Base-by-base conservation (phyloP, 2,113 vertebrate genomes). In the Mirza zaza region DNA sequence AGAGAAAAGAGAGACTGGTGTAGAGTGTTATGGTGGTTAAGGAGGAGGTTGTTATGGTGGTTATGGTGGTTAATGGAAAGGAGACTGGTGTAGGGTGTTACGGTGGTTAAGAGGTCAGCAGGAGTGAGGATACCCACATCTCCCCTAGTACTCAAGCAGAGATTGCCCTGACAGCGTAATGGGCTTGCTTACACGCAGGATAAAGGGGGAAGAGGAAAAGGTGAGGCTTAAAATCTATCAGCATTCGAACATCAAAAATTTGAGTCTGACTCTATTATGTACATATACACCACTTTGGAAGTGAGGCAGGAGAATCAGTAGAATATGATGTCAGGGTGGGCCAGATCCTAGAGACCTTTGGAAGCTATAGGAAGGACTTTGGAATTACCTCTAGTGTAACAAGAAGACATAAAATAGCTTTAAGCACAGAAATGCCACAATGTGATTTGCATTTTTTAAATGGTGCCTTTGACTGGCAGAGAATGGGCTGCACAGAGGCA, bases 91-190 rank as follows among this genome's bases (percentile, higher is more conserved):
- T 45, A 45, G 45, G 45, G 45, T 45, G 45, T 45, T 45, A 45
- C 8, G 18, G 14, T 6, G 2, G 4, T 29, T 29, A 57, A 55
- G 36, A 36, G 15, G 14, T 34, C 6, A 5, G 3, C 20, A 63
- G 8, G 3, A 3, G 5, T 52, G 48, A 86, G 32, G 67, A 57
- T 8, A 32, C 23, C 34, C 27, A 65, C 3, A 25, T 10, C 17
- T 68, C 6, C 73, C 25, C 8, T 48, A 39, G 11, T 8, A 32
- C 8, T 23, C 20, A 45, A 20, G 7, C 0, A 1, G 0, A 2
- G 8, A 3, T 52, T 1, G 34, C 7, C 20, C 17, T 20, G 20
- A 55, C 1, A 5, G 13, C 12, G 15, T 39, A 32, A 42, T 23
- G 21, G 27, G 13, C 13, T 75, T 11, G 12, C 73, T 71, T 27